Conservation (phyloP, 2,113 vertebrate genomes). For the Talpa occidentalis region DNA sequence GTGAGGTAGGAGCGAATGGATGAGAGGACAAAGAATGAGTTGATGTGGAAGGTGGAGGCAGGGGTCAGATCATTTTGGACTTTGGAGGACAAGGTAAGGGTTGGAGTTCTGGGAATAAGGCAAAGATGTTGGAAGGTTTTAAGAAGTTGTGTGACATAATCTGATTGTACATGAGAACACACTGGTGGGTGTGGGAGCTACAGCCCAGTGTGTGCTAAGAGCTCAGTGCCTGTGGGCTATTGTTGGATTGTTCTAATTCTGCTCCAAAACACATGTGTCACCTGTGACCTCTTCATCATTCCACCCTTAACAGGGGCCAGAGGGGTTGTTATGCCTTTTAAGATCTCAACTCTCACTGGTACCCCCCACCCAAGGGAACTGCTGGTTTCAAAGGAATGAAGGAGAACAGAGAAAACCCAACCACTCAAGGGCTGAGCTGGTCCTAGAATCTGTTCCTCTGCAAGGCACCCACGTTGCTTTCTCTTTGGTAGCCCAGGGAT, state of each 20-base stretch:
- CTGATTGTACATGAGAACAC: not conserved
- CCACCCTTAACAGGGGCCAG: not conserved
- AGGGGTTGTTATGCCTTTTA: not conserved
- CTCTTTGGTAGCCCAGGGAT: not conserved
- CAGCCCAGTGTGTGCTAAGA: not conserved
- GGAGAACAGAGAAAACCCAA: not conserved
- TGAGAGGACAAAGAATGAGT: not conserved
- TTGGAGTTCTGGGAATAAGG: not conserved
- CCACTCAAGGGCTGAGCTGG: not conserved
- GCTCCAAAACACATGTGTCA: not conserved
- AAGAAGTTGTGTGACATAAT: not conserved
- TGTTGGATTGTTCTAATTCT: not conserved
- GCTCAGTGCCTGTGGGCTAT: not conserved
- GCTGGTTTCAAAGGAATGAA: not conserved
- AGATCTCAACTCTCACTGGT: not conserved
- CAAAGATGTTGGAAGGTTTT: not conserved
- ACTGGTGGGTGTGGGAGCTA: not conserved
- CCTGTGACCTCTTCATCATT: not conserved
- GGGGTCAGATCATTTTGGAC: not conserved
- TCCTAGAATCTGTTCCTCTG: no score
- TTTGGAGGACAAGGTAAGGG: not conserved
- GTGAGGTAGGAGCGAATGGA: not conserved
- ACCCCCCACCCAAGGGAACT: not conserved
- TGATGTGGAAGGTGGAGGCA: no score
- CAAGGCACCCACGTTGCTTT: not conserved